Evolutionary conservation across 2,888 invertebrate genomes (phyloP), one percentile per base, ranked within the genome.

Genomic region (Nemoura dubitans): DNA sequence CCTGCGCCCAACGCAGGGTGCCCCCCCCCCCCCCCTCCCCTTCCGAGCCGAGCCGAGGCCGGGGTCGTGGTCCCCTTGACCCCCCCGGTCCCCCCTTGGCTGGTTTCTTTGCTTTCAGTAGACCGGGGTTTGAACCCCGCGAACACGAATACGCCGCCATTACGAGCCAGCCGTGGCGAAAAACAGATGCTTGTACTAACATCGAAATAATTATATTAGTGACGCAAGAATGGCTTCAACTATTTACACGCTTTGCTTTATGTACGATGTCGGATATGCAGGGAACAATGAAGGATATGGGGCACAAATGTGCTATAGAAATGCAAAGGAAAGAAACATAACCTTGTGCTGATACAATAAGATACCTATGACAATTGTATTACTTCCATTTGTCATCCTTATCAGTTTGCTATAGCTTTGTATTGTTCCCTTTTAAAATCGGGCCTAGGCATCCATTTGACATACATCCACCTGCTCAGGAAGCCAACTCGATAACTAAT

Each of bases 1-100:
- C 86, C 81, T 86, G 87, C 28, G 30, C 83, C 29, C 76, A 36
- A 83, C 76, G 28, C 76, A n/a, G 76, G 77, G 30, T 28, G 81
- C 28, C 59, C 82, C 42, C 27, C 7, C n/a, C 25, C 27, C 43
- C 30, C 27, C 59, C 26, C n/a, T 30, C 7, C 78, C 29, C 42
- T 27, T 16, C 25, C 85, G n/a, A n/a, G 36, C 36, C 10, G 10
- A 2, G 59, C 28, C 78, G 2, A 3, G 25, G 21, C 78, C 78
- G 27, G 27, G 78, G 25, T 21, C 5, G 21, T 10, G 36, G 36
- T 36, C n/a, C n/a, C n/a, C n/a, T 10, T 36, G 36, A 10, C 36
- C 36, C 36, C 36, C 36, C 36, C 10, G 36, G 36, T 10, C 36
- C 36, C 10, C 36, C 36, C 36, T 26, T 76, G 14, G 27, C 27